These are phyloP conservation scores for Uria lomvia DNA, from an alignment of 2,113 vertebrate species.

Conservation along the genomic window DNA sequence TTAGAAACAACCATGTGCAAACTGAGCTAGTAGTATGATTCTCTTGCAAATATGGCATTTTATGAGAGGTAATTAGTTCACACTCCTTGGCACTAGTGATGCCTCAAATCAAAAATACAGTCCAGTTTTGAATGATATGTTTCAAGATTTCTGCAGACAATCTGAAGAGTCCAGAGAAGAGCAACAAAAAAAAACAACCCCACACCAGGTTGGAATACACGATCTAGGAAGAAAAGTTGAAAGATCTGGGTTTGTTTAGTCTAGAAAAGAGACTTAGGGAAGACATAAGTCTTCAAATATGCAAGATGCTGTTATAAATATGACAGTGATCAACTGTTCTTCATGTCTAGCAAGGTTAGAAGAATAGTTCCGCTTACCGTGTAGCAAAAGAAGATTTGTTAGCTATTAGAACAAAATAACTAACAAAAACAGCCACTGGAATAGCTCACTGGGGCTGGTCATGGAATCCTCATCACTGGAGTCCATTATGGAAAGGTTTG, in stretches of 20 bases:
- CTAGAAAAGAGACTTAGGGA: constrained; percentile 39
- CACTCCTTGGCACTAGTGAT: not conserved
- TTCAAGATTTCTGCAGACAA: not conserved
- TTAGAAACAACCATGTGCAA: not conserved
- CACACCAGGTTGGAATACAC: not conserved
- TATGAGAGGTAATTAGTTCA: not conserved
- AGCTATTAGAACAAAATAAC: constrained; percentile 39
- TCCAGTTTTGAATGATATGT: not conserved
- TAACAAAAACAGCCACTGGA: constrained; percentile 51
- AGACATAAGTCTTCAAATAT: constrained; percentile 59
- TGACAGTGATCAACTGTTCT: constrained; percentile 55
- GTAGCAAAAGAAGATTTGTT: constrained; percentile 49
- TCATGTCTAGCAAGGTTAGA: constrained; percentile 50
- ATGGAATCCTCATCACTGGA: constrained; percentile 51
- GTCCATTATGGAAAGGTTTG: constrained; percentile 42
- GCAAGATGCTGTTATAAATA: constrained; percentile 47
- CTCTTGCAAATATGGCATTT: not conserved
- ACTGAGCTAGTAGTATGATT: not conserved
- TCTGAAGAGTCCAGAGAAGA: not conserved
- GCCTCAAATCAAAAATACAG: not conserved
- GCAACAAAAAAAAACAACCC: not conserved
- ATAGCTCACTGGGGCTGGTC: not conserved
- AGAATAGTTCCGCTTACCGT: not conserved
- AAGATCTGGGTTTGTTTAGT: constrained; percentile 59
- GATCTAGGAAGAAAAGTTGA: constrained; percentile 25